A percentile compares a stretch with the other conserved stretches of the same genome.
Conservation (phyloP, 2,113 vertebrate species). For the Natator depressus region DNA sequence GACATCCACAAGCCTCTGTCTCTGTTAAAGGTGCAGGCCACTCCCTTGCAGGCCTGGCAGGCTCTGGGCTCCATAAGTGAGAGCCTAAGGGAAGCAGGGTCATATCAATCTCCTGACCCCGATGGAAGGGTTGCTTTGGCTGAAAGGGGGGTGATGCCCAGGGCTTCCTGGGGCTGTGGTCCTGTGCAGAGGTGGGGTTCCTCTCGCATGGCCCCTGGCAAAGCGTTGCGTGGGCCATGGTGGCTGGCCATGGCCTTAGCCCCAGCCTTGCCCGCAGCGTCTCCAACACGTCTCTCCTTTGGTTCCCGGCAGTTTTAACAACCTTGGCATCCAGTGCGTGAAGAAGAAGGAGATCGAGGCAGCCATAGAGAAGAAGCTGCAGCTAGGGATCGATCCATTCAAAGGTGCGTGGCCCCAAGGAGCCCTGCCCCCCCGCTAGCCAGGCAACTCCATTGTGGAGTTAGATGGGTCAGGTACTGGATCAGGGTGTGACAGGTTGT, state of each 20-base stretch:
- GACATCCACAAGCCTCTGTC: not conserved
- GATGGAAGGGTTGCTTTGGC: not conserved
- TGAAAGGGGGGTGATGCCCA: not conserved
- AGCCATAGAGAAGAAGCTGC: slow-evolving; percentile 87
- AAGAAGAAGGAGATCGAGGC: slow-evolving; percentile 90
- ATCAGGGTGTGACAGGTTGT: too few relatives aligned
- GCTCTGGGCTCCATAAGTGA: not conserved
- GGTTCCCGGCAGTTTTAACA: slow-evolving; percentile 83
- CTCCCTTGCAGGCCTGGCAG: not conserved
- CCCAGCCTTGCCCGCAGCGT: fast-evolving
- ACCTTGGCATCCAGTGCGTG: slow-evolving; percentile 94
- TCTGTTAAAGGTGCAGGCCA: not conserved
- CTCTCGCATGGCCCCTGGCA: not conserved
- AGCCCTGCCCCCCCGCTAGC: too few relatives aligned
- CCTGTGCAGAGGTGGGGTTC: not conserved
- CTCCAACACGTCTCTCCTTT: fast-evolving
- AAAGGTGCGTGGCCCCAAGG: slow-evolving; percentile 78
- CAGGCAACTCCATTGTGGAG: too few relatives aligned
- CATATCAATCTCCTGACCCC: not conserved
- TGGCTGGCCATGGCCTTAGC: not conserved
- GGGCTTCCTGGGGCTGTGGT: too few relatives aligned
- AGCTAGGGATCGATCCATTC: slow-evolving; percentile 90
- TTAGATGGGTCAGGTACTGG: not conserved
- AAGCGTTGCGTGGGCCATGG: not conserved
- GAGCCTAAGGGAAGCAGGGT: not conserved